phyloP scores from a whole-genome alignment of 2,113 vertebrate species.

The Brienomyrus longianalis region DNA sequence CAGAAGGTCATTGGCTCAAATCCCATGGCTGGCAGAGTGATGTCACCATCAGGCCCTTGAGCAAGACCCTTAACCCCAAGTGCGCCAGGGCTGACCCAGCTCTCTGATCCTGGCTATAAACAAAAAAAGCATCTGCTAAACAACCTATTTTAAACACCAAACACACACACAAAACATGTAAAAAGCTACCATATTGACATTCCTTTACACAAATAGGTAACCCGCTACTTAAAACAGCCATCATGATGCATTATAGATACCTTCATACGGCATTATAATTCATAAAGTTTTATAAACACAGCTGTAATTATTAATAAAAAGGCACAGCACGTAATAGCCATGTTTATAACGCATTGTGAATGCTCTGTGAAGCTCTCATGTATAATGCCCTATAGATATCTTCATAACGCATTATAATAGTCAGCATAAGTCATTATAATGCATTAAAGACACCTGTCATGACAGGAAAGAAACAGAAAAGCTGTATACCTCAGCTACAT shows the following conservation, averaged over 20 bases:
- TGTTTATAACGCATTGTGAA: too few relatives aligned
- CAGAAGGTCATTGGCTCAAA: not conserved
- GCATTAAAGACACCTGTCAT: constrained; percentile 21
- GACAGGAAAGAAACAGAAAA: not conserved
- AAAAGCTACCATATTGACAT: not conserved
- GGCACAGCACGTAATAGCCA: too few relatives aligned
- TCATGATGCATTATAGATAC: too few relatives aligned
- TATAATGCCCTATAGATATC: too few relatives aligned
- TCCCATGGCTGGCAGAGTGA: not conserved
- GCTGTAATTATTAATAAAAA: too few relatives aligned
- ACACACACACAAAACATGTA: not conserved
- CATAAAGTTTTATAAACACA: too few relatives aligned
- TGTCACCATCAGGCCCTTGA: not conserved
- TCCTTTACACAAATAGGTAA: constrained; percentile 27
- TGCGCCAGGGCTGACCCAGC: not conserved
- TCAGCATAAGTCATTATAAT: too few relatives aligned
- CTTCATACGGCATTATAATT: too few relatives aligned
- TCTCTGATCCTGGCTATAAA: not conserved
- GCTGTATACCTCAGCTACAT: not conserved
- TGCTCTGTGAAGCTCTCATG: too few relatives aligned
- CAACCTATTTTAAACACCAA: not conserved
- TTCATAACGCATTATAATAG: too few relatives aligned
- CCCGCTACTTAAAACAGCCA: too few relatives aligned
- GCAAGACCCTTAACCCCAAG: not conserved
- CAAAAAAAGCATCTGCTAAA: not conserved